Base-by-base conservation (phyloP, 2,888 invertebrate genomes). In the Ligdia adustata region DNA sequence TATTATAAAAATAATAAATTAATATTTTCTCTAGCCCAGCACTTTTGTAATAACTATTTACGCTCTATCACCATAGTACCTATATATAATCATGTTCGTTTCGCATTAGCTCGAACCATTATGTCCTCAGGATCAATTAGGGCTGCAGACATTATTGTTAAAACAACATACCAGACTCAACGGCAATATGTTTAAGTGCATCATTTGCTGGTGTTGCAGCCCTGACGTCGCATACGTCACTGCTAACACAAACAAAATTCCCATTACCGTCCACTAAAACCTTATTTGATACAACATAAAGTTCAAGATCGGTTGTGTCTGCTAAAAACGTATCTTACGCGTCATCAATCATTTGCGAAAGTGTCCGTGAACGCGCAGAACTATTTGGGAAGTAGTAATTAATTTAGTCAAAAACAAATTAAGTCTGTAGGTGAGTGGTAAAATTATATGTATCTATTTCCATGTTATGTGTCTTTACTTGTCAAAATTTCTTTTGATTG, bases 121-220 rank as follows among this genome's bases (percentile, higher is more conserved):
- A 69, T 47, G 50, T 51, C 47, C 33, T 58, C 53, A 52, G 57
- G 67, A 71, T 67, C 75, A 78, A 77, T 76, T 72, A 75, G 47
- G 59, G 49, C 31, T 43, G 33, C 18, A 40, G 28, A 38, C 32
- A 38, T 26, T 34, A 45, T 35, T 40, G 47, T 33, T 50, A 53
- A 46, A 75, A 75, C 70, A 74, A 74, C 75, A 75, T 73, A 73
- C 75, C 73, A 69, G 55, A 69, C 59, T 65, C 64, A 48, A 53
- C 58, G 48, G 72, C 74, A 82, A 81, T 82, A 74, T 60, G 46
- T 70, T 62, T 78, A 69, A 82, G 82, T 82, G 82, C 80, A 82
- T 75, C 74, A 75, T 77, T 76, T 74, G 60, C 65, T 52, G 46
- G 46, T 62, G 50, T 48, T 66, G 67, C 66, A 64, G 59, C 41